phyloP scores from a whole-genome alignment of 1,140 invertebrate species.

The Drosophila santomea region DNA sequence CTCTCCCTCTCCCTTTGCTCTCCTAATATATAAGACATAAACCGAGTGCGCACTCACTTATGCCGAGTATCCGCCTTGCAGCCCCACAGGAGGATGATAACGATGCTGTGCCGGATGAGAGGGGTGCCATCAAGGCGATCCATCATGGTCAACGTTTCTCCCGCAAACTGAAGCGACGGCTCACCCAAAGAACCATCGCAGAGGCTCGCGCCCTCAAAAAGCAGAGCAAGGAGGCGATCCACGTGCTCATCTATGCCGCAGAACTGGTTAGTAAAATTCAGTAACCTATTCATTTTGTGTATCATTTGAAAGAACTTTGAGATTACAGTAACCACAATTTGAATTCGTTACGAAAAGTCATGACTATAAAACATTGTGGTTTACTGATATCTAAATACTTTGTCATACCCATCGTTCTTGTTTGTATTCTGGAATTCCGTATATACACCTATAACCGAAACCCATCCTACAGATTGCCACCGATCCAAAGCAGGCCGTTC shows the following conservation, averaged over 20 bases:
- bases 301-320: not conserved
- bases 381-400: no score
- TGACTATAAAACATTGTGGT: no score
- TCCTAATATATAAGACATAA: constrained; percentile 5
- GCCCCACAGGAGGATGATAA: constrained; percentile 72
- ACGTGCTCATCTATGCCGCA: constrained; percentile 90
- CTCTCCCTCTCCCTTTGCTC: not conserved
- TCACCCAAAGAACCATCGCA: constrained; percentile 90
- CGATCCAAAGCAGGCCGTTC: constrained; percentile 90
- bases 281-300: no score
- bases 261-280: constrained; percentile 88
- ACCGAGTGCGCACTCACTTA: constrained; percentile 13
- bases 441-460: not conserved
- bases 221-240: constrained; percentile 91
- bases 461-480: constrained; percentile 87
- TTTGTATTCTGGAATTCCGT: no score
- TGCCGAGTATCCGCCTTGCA: constrained; percentile 36
- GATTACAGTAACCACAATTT: not conserved
- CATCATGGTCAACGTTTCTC: constrained; percentile 90
- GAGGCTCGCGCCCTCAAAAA: constrained; percentile 91
- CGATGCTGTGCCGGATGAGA: constrained; percentile 55
- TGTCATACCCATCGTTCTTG: no score
- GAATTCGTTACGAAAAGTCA: no score
- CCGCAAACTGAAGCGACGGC: constrained; percentile 88
- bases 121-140: constrained; percentile 87